A percentile compares a stretch with the other conserved stretches of the same genome.
These are phyloP conservation scores for Sinella curviseta DNA, from an alignment of 1,140 invertebrate genomes.

Conservation along the genomic window DNA sequence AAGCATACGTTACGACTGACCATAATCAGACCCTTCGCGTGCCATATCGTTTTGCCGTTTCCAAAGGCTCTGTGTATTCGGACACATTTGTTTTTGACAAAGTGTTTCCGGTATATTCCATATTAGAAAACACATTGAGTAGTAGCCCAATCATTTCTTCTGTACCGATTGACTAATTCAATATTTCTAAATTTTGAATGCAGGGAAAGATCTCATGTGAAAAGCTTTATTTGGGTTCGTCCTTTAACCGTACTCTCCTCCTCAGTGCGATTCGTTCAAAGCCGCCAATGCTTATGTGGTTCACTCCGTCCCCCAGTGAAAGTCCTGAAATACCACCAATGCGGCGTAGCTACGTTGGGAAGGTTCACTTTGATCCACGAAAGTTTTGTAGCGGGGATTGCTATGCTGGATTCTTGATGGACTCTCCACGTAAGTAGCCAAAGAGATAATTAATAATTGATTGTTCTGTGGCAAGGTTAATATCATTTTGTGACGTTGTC, in stretches of 20 bases:
- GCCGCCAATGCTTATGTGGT: conserved; percentile 43
- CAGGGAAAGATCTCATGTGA: conserved; percentile 70
- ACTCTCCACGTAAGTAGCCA: conserved; percentile 64
- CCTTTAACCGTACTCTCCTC: conserved; percentile 45
- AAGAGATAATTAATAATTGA: no score
- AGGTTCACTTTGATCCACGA: conserved; percentile 69
- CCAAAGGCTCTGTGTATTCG: conserved; percentile 52
- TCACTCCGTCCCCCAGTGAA: conserved; percentile 37
- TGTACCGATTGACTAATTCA: background rate
- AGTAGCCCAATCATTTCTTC: no score
- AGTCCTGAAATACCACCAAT: conserved; percentile 38
- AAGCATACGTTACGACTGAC: conserved; percentile 57
- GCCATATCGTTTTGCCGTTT: conserved; percentile 47
- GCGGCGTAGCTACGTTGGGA: conserved; percentile 58
- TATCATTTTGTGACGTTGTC: no score
- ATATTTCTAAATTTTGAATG: conserved; percentile 44
- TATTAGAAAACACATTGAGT: conserved; percentile 24
- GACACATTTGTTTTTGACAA: conserved; percentile 72
- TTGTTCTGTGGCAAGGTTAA: background rate
- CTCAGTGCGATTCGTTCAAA: conserved; percentile 31
- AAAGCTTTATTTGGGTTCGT: conserved; percentile 46
- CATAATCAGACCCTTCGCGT: conserved; percentile 37
- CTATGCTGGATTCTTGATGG: conserved; percentile 69
- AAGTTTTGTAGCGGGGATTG: conserved; percentile 70
- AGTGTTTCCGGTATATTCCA: conserved; percentile 75